Evolutionary conservation across 2,113 vertebrate species (phyloP).

Genomic region (Shinisaurus crocodilurus): DNA sequence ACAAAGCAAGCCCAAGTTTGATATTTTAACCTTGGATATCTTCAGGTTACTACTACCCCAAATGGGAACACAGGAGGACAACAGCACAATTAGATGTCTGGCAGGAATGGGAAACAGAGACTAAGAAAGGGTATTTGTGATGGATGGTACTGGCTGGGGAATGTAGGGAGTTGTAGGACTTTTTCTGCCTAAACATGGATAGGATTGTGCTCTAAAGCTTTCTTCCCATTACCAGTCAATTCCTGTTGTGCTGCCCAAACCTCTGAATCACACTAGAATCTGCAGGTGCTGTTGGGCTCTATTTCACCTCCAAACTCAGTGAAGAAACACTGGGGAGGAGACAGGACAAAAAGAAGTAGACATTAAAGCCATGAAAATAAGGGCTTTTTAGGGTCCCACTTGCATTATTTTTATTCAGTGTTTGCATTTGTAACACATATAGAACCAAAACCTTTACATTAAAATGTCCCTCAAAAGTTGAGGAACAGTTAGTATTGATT

Average conservation of each 20-base stretch:
- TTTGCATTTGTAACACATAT: not conserved
- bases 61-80: not conserved
- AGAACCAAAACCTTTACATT: not conserved
- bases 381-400: not conserved
- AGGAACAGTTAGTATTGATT: not conserved
- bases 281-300: not conserved
- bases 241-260: not conserved
- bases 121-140: not conserved
- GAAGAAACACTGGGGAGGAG: not conserved
- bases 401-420: not conserved
- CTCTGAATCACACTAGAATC: not conserved
- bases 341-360: not conserved
- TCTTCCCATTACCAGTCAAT: not conserved
- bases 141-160: not conserved
- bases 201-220: not conserved
- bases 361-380: not conserved
- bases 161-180: no score
- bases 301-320: not conserved
- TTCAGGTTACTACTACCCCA: not conserved
- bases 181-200: no score
- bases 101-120: not conserved
- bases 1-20: conserved; percentile 24
- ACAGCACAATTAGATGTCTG: not conserved
- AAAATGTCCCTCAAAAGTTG: not conserved
- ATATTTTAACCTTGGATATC: conserved; percentile 11